These are phyloP conservation scores for Tyrannus savana DNA, from an alignment of 2,113 vertebrate genomes.

Conservation along the genomic window DNA sequence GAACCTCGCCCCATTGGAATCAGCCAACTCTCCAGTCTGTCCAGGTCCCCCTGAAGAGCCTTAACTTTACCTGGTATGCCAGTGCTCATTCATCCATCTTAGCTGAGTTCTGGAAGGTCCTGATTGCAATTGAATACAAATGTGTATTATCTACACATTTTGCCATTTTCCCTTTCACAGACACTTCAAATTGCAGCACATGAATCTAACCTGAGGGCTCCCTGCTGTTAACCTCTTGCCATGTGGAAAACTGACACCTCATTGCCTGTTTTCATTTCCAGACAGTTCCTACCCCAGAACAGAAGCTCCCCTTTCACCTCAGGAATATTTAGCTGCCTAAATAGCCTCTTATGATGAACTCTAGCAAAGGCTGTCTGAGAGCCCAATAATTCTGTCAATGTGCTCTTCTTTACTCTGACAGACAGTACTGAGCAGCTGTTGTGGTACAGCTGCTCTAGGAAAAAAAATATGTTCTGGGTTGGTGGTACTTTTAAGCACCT, in stretches of 20 bases:
- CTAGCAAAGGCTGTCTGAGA: background rate
- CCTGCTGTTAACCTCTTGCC: background rate
- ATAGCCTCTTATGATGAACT: background rate
- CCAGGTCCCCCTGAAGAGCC: too few relatives aligned
- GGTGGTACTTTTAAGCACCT: background rate
- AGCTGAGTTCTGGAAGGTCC: background rate
- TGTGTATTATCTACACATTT: background rate
- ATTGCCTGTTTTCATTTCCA: background rate
- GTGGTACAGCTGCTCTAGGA: background rate
- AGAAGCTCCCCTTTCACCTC: background rate
- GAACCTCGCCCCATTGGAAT: too few relatives aligned
- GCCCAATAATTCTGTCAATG: background rate
- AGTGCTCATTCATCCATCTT: background rate
- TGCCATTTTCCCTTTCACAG: background rate
- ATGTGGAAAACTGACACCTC: background rate
- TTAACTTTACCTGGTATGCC: too few relatives aligned
- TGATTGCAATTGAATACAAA: background rate
- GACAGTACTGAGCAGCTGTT: background rate
- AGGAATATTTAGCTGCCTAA: background rate
- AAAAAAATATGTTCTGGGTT: background rate
- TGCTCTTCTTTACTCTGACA: background rate
- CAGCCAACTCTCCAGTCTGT: too few relatives aligned
- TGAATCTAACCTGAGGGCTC: background rate
- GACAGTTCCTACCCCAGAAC: background rate
- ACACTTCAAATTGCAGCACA: background rate